Evolutionary conservation across 2,888 invertebrate genomes (phyloP).

Genomic region (Diarsia brunnea): DNA sequence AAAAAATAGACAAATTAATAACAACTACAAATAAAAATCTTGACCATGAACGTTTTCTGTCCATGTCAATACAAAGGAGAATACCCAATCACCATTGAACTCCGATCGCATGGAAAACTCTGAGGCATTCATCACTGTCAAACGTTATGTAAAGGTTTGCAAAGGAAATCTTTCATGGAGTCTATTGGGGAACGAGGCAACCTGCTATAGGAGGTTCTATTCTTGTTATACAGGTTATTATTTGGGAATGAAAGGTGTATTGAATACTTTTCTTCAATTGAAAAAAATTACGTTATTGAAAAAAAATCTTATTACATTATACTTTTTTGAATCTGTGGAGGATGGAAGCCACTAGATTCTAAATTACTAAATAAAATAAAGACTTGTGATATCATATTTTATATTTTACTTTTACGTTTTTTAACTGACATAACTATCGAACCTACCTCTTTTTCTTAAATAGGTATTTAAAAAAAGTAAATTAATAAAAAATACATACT

Average conservation of each 20-base stretch:
- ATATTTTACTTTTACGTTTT: no score
- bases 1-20: background rate
- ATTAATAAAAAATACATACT: no score
- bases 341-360: no score
- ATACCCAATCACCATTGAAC: background rate
- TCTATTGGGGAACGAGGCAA: conserved; percentile 22
- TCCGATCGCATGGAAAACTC: conserved; percentile 12
- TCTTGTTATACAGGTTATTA: conserved; percentile 25
- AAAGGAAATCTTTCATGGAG: conserved; percentile 16
- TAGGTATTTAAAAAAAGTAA: no score
- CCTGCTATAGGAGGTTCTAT: conserved; percentile 18
- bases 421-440: no score
- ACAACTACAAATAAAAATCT: background rate
- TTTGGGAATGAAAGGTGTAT: conserved; percentile 9
- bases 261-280: background rate
- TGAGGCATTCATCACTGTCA: conserved; percentile 49
- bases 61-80: conserved; percentile 1
- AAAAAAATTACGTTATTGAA: no score
- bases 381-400: no score
- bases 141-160: conserved; percentile 21
- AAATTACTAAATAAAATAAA: no score
- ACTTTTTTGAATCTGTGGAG: no score
- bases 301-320: no score
- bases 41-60: background rate
- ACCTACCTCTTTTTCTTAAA: no score